Evolutionary conservation across 2,888 invertebrate species (phyloP).

Genomic region (Drosophila kambysellisi): DNA sequence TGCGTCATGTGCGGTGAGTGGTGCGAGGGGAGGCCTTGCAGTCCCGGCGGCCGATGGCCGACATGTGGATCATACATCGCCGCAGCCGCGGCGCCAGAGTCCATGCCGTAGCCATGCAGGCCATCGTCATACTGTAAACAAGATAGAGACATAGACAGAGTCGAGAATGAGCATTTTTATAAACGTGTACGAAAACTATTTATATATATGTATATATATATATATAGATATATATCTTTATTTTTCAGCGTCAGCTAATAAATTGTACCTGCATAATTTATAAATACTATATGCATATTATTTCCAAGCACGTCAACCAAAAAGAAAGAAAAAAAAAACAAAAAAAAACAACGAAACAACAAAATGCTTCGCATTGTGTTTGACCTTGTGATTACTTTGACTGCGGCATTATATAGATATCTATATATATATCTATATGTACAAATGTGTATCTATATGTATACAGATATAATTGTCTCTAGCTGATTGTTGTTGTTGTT

Average conservation of each 20-base stretch:
- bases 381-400: slow-evolving; percentile 81
- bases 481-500: slow-evolving; percentile 20
- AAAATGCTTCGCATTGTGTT: slow-evolving; percentile 55
- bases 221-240: slow-evolving; percentile 1
- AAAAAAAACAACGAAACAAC: slow-evolving; percentile 23
- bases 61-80: slow-evolving; percentile 92
- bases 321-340: slow-evolving; percentile 32
- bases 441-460: slow-evolving; percentile 8
- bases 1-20: slow-evolving; percentile 93
- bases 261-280: slow-evolving; percentile 36
- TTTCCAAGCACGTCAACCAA: slow-evolving; percentile 60
- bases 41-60: slow-evolving; percentile 87
- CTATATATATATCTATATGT: slow-evolving; percentile 8
- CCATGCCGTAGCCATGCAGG: slow-evolving; percentile 95
- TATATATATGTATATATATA: slow-evolving; percentile 2
- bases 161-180: neutral
- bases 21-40: slow-evolving; percentile 89
- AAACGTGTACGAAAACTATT: neutral
- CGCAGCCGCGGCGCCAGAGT: slow-evolving; percentile 87
- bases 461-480: slow-evolving; percentile 47
- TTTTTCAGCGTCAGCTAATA: slow-evolving; percentile 37
- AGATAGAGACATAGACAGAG: neutral
- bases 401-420: slow-evolving; percentile 60
- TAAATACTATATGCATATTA: slow-evolving; percentile 25
- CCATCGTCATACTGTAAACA: slow-evolving; percentile 94